Evolutionary conservation across 2,888 invertebrate genomes (phyloP).

Genomic region (Xanthorhoe spadicearia): DNA sequence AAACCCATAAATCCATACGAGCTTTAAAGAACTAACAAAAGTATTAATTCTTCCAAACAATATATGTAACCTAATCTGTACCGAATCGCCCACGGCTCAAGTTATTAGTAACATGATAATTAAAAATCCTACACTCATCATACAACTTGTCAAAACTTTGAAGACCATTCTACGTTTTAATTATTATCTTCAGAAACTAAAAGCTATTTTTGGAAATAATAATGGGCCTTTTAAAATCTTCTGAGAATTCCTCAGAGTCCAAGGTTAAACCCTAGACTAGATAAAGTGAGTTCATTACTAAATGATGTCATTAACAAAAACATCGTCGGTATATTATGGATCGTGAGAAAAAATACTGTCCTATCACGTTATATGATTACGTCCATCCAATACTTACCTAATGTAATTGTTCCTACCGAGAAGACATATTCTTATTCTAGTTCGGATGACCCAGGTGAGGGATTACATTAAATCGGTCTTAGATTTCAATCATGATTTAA

Average conservation of each 20-base stretch:
- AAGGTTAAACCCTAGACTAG: conserved; percentile 33
- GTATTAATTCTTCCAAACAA: not conserved
- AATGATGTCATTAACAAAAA: conserved; percentile 50
- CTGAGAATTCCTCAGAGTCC: conserved; percentile 18
- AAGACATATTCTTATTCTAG: too few species aligned
- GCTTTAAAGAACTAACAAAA: conserved; percentile 3
- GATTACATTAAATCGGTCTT: too few species aligned
- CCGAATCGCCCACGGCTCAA: conserved; percentile 9
- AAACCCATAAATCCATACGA: too few species aligned
- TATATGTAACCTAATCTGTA: not conserved
- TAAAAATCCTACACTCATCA: conserved; percentile 22
- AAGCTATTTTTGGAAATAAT: conserved; percentile 21
- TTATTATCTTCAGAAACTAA: conserved; percentile 13
- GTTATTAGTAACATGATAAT: conserved; percentile 17
- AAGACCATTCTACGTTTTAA: conserved; percentile 11
- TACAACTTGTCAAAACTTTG: conserved; percentile 24
- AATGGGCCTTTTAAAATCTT: conserved; percentile 21
- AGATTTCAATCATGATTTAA: too few species aligned
- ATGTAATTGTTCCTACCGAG: too few species aligned
- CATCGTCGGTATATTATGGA: conserved; percentile 16
- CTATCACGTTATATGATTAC: too few species aligned
- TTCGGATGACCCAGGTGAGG: too few species aligned
- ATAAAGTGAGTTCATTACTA: conserved; percentile 47
- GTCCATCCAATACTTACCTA: too few species aligned
- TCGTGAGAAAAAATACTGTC: conserved; percentile 8